Evolutionary conservation across 2,888 invertebrate genomes (phyloP).

Genomic region (Cataglyphis cursor): DNA sequence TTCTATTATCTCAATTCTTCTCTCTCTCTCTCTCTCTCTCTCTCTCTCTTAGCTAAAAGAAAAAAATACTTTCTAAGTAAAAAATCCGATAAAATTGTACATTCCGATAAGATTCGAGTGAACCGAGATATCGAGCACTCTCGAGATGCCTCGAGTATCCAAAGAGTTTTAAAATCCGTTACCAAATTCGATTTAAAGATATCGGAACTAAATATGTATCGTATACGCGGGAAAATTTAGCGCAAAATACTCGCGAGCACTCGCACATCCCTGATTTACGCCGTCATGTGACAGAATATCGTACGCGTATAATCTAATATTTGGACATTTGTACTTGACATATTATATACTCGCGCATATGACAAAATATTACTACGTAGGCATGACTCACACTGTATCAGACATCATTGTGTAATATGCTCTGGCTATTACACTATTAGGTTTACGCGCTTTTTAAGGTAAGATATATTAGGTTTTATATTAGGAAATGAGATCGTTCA

Average conservation of each 20-base stretch:
- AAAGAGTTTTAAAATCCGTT: neutral
- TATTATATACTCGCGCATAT: constrained; percentile 78
- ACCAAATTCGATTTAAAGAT: neutral
- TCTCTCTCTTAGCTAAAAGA: neutral
- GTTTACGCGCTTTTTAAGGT: neutral
- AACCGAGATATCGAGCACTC: neutral
- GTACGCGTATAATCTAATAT: constrained; percentile 59
- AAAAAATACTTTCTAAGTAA: neutral
- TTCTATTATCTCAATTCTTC: no score
- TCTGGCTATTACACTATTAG: neutral
- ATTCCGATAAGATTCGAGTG: neutral
- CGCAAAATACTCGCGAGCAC: constrained; percentile 55
- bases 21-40: neutral
- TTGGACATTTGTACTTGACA: constrained; percentile 83
- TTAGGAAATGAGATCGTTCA: neutral
- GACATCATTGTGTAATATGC: constrained; percentile 18
- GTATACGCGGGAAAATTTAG: neutral
- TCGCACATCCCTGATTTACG: constrained; percentile 61
- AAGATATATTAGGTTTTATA: neutral
- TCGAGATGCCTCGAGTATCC: constrained; percentile 6
- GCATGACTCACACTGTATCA: constrained; percentile 67
- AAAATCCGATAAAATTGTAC: neutral
- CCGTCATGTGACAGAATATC: constrained; percentile 31
- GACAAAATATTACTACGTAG: constrained; percentile 79
- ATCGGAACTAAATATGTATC: neutral